Evolutionary conservation across 2,888 invertebrate species (phyloP).

Genomic region (Agrochola litura): DNA sequence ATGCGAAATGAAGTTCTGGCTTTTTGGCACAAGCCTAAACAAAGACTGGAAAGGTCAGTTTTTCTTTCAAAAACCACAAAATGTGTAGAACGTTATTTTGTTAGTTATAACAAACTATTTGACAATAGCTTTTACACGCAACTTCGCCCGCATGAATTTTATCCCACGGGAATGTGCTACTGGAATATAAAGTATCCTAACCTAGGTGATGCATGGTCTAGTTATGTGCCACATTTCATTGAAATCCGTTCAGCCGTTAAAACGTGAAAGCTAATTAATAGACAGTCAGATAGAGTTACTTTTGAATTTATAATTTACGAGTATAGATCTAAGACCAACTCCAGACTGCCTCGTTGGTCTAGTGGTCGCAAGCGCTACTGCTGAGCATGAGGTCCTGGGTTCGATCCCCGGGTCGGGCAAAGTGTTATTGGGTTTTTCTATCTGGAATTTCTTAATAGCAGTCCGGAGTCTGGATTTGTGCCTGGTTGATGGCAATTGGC

Average conservation of each 20-base stretch:
- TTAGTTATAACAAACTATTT: background rate
- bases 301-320: background rate
- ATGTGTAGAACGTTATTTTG: background rate
- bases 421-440: too few species aligned
- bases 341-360: too few species aligned
- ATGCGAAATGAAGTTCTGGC: slow-evolving; percentile 38
- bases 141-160: background rate
- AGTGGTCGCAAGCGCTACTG: too few species aligned
- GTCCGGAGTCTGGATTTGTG: too few species aligned
- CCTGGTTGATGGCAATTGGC: too few species aligned
- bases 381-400: too few species aligned
- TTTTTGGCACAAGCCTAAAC: slow-evolving; percentile 5
- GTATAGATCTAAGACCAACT: background rate
- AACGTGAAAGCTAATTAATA: background rate
- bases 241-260: too few species aligned
- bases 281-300: background rate
- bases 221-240: background rate
- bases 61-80: background rate
- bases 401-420: too few species aligned
- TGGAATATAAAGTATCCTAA: background rate
- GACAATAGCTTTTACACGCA: too few species aligned
- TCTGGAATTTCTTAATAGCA: too few species aligned
- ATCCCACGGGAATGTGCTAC: background rate
- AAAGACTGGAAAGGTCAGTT: background rate
- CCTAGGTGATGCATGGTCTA: background rate